A percentile compares a stretch with the other conserved stretches of the same genome.
These are phyloP conservation scores for Oryzias curvinotus DNA, from an alignment of 2,113 vertebrate species.

Conservation along the genomic window DNA sequence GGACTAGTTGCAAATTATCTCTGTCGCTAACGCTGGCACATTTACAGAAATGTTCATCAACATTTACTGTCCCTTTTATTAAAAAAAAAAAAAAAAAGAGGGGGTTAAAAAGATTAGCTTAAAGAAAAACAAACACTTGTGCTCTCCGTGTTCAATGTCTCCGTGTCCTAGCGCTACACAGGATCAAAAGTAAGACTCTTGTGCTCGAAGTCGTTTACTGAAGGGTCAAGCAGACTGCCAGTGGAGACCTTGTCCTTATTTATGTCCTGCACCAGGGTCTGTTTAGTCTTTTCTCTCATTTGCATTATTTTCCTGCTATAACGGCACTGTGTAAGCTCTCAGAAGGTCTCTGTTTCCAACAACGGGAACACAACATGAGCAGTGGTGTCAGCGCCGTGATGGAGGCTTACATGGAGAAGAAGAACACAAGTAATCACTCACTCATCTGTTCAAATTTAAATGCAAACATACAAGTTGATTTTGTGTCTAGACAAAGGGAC, in stretches of 20 bases:
- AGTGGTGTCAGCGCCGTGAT: no score
- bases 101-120: neutral
- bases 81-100: neutral
- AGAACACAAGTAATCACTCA: no score
- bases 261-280: constrained; percentile 34
- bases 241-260: constrained; percentile 35
- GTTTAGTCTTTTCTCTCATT: constrained; percentile 22
- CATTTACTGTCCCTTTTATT: neutral
- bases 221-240: constrained; percentile 29
- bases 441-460: no score
- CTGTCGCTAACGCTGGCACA: no score
- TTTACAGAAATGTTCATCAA: no score
- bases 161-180: constrained; percentile 11
- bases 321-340: constrained; percentile 1
- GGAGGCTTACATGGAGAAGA: no score
- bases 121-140: constrained; percentile 11
- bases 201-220: constrained; percentile 16
- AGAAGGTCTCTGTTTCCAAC: constrained; percentile 3
- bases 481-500: no score
- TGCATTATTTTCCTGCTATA: constrained; percentile 3
- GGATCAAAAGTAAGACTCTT: constrained; percentile 15
- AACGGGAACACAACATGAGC: neutral
- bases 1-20: no score
- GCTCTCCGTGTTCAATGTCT: neutral
- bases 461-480: no score